phyloP scores from a whole-genome alignment of 2,797 vertebrate species.

The Jordanella pulchra region DNA sequence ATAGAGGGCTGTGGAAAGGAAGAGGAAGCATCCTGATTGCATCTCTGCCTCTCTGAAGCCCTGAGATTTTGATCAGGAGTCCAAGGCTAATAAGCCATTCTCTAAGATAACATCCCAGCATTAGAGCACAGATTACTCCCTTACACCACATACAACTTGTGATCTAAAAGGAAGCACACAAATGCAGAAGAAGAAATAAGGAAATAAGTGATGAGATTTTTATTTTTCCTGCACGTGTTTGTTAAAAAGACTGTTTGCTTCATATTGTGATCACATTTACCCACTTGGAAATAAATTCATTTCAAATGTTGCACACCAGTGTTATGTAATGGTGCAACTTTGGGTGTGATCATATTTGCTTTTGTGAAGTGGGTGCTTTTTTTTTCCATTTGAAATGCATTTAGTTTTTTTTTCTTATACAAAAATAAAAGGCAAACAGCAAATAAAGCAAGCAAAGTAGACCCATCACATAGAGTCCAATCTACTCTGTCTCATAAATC shows the following conservation, averaged over 20 bases:
- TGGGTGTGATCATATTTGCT: constrained; percentile 30
- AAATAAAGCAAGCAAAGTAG: constrained; percentile 27
- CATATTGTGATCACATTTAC: constrained; percentile 28
- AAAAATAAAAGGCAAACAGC: constrained; percentile 5
- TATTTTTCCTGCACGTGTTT: constrained; percentile 46
- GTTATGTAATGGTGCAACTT: constrained; percentile 39
- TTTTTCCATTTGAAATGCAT: constrained; percentile 4
- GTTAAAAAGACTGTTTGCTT: constrained; percentile 29
- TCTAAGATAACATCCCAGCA: constrained; percentile 50
- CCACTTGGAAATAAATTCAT: constrained; percentile 24
- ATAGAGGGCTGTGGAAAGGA: not conserved
- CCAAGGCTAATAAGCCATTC: constrained; percentile 40
- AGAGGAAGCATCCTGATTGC: constrained; percentile 29
- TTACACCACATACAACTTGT: constrained; percentile 51
- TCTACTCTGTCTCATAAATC: constrained; percentile 64
- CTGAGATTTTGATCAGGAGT: constrained; percentile 73
- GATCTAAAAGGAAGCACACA: constrained; percentile 37
- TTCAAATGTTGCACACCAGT: constrained; percentile 9
- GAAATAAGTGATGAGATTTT: constrained; percentile 48
- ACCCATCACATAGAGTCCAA: constrained; percentile 60
- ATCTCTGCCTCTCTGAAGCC: constrained; percentile 47
- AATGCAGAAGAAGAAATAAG: constrained; percentile 6
- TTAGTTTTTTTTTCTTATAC: not conserved
- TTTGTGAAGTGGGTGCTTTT: constrained; percentile 4
- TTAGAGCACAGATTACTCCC: constrained; percentile 51